A percentile compares a stretch with the other conserved stretches of the same genome.
Evolutionary conservation across 1,140 invertebrate genomes (phyloP).

Genomic region (Heliconius eleuchia): DNA sequence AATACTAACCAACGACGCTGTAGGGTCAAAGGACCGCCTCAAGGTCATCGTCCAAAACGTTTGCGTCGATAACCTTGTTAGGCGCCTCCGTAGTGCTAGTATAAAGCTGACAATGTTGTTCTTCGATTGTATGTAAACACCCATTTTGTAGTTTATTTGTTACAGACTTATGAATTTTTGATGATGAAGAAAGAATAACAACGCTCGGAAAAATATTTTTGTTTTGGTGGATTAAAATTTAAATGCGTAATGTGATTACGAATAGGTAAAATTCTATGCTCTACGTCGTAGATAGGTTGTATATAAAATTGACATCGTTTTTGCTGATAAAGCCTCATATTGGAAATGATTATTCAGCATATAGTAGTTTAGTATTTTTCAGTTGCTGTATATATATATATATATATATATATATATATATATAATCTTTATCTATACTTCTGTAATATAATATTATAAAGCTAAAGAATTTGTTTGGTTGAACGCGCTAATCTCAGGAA

Average conservation of each 20-base stretch:
- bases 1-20: conserved; percentile 47
- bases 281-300: too few species aligned
- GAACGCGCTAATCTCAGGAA: too few species aligned
- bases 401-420: too few species aligned
- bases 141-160: neutral
- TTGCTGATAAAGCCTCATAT: too few species aligned
- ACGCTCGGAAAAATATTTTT: neutral
- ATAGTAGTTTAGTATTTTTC: too few species aligned
- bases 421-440: too few species aligned
- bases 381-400: too few species aligned
- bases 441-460: too few species aligned
- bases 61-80: conserved; percentile 64
- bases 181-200: neutral
- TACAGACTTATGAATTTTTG: neutral
- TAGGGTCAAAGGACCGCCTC: conserved; percentile 69
- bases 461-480: too few species aligned
- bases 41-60: conserved; percentile 64
- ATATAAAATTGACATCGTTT: too few species aligned
- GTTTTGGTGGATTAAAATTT: neutral
- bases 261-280: neutral
- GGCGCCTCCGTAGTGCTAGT: conserved; percentile 44
- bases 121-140: neutral
- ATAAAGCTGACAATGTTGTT: conserved; percentile 29
- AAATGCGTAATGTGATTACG: neutral
- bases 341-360: too few species aligned